Evolutionary conservation across 2,797 vertebrate species (phyloP), one percentile per base, ranked within the genome.

Genomic region (Lophura swinhoii): DNA sequence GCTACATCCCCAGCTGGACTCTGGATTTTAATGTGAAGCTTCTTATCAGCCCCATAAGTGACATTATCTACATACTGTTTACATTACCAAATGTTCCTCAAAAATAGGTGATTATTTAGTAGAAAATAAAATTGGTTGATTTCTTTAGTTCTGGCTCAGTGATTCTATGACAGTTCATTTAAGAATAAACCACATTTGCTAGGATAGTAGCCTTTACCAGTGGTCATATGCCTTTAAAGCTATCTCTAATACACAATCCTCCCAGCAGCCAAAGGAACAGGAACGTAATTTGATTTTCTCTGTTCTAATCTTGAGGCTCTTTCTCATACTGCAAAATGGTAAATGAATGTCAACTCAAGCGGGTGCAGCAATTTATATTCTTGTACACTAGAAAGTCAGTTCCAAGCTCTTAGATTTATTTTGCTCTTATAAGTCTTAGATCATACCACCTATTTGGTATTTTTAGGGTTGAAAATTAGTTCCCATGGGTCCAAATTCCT

Each of bases 271-370:
- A 87, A 91, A 96, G 81, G 51, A 96, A 85, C 39, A 85, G 79
- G 66, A 88, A 88, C 43, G 63, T 88, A 96, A 96, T 94, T 93
- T 96, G 91, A 94, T 96, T 95, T 96, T 95, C 87, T 92, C 84
- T 88, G 48, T 88, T 95, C 85, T 95, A 87, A 95, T 95, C 88
- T 84, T 46, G 53, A 88, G 67, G 35, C 69, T 91, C 56, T 91
- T 95, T 94, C 87, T 92, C 53, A 92, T 88, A 49, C 67, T 84
- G 70, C 59, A 94, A 90, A 92, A 90, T 88, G 79, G 90, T 91
- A 95, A 97, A 96, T 94, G 96, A 96, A 96, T 91, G 79, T 96
- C 93, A 96, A 33, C 89, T 84, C 84, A 85, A 96, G 93, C 88
- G 87, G 74, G 33, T 84, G 41, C 29, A 95, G 66, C 84, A 91